Conservation (phyloP, 1,140 invertebrate species). For the Aphis craccivora region DNA sequence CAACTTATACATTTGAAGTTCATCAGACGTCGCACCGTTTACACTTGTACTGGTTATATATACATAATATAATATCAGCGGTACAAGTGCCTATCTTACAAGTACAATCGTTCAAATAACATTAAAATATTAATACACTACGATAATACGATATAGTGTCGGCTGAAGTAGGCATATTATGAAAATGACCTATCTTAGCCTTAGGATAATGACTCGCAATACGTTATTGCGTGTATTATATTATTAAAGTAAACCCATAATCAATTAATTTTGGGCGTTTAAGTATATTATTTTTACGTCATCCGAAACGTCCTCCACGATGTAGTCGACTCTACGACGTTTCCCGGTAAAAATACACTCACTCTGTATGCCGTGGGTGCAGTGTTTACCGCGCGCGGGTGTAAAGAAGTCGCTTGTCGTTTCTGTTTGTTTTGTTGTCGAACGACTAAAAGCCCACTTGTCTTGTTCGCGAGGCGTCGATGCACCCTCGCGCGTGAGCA, state of each 20-base stretch:
- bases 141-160: too few relatives aligned
- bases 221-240: neutral
- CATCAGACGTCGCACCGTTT: too few relatives aligned
- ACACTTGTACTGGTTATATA: too few relatives aligned
- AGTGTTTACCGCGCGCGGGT: neutral
- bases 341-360: neutral
- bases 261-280: neutral
- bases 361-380: neutral
- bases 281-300: neutral
- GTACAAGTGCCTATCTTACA: too few relatives aligned
- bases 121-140: too few relatives aligned
- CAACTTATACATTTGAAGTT: too few relatives aligned
- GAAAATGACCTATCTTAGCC: too few relatives aligned
- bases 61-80: too few relatives aligned
- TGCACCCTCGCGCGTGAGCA: neutral
- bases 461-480: neutral
- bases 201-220: too few relatives aligned
- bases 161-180: too few relatives aligned
- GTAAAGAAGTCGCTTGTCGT: slow-evolving; percentile 35
- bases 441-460: slow-evolving; percentile 54
- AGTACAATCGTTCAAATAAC: too few relatives aligned
- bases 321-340: neutral
- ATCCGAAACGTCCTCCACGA: neutral
- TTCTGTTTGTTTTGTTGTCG: slow-evolving; percentile 53
- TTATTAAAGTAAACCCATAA: neutral